Evolutionary conservation across 1,140 invertebrate genomes (phyloP), one percentile per base, ranked within the genome.

Genomic region (Lutraria rhynchaena): DNA sequence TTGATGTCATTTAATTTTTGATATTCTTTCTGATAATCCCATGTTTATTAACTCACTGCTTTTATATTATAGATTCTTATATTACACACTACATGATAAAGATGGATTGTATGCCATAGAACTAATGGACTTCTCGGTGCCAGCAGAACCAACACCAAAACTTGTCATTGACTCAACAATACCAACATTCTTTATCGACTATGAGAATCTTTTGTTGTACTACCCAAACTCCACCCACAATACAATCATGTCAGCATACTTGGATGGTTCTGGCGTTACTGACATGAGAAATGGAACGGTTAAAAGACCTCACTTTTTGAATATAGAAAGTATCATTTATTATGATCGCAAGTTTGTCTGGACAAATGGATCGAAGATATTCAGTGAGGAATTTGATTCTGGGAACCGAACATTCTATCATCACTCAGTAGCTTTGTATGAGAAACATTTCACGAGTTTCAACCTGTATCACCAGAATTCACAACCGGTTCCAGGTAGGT

Each of bases 101-200:
- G 94, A 94, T 11, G 96, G 96, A 1, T 89, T 98, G 17, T 97
- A 95, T 89, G 93, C 96, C 13, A 87, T 97, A 5, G 96, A 98
- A 91, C 89, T 98, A n/a, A 94, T 94, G 1, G 94, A 95, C 85
- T 95, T 96, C 35, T 95, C 33, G 7, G 11, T 15, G 19, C 31
- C n/a, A 17, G 19, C 35, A 9, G 46, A 55, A 57, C 69, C 78
- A 22, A 24, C 46, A 13, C 81, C 83, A n/a, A 57, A 73, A 83
- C 83, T 95, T 19, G 95, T 96, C 55, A 88, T 95, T n/a, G 93
- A 94, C 55, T 93, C 5, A 7, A 89, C 95, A 87, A 92, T 96
- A 13, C 95, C 94, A 29, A 95, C 95, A 4, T 97, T 97, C 85
- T 95, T 95, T 3, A 95, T 96, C 0, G 96, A 98, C 88, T 95